These are phyloP conservation scores for Trinorchestia longiramus DNA, from an alignment of 1,140 invertebrate species.

Conservation along the genomic window DNA sequence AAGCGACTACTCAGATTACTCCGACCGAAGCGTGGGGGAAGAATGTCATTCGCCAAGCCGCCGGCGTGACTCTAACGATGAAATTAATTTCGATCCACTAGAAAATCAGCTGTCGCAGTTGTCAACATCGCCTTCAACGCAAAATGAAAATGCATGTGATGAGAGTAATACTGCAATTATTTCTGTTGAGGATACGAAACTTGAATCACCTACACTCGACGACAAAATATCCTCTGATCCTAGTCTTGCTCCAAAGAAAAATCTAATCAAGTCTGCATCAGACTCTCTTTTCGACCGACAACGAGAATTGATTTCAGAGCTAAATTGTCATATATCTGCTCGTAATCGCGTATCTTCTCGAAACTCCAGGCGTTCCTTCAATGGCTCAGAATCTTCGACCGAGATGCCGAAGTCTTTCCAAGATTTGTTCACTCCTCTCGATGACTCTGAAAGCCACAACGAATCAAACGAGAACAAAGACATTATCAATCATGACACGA, in stretches of 20 bases:
- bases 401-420: slow-evolving; percentile 44
- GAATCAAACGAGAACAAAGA: neutral
- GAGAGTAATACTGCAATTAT: neutral
- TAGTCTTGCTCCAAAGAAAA: neutral
- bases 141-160: neutral
- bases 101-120: neutral
- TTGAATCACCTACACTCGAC: neutral
- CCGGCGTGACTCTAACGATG: neutral
- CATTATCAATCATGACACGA: neutral
- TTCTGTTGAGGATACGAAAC: neutral
- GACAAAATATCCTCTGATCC: neutral
- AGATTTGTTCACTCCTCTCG: slow-evolving; percentile 34
- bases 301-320: slow-evolving; percentile 39
- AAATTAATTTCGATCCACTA: neutral
- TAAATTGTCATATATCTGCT: slow-evolving; percentile 37
- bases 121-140: neutral
- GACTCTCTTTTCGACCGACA: slow-evolving; percentile 16
- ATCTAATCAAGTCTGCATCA: neutral
- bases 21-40: neutral
- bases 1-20: slow-evolving; percentile 22
- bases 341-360: neutral
- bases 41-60: neutral
- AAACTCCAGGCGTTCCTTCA: neutral
- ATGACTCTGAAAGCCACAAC: neutral
- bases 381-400: neutral